Evolutionary conservation across 2,888 invertebrate species (phyloP).

Genomic region (Agonopterix alstromeriana): DNA sequence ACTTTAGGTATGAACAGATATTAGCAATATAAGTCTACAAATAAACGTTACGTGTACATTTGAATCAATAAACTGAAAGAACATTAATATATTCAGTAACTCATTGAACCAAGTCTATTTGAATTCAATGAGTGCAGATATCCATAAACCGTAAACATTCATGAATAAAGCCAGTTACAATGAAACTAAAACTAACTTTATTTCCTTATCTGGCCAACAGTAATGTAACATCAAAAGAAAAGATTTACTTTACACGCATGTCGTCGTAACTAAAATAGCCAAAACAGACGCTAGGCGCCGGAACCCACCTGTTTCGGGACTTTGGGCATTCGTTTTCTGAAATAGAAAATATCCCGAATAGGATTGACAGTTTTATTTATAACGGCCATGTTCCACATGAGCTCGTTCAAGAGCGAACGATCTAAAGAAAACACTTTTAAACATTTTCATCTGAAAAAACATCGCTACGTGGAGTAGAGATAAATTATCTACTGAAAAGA

Average conservation of each 20-base stretch:
- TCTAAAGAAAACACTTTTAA: constrained; percentile 3
- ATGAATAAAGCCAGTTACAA: neutral
- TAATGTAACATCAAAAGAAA: constrained; percentile 49
- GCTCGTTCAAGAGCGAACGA: constrained; percentile 7
- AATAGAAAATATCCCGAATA: constrained; percentile 46
- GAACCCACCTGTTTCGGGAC: constrained; percentile 54
- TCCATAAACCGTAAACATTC: no score
- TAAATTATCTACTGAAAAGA: no score
- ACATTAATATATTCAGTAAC: no score
- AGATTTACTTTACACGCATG: constrained; percentile 46
- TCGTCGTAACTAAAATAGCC: constrained; percentile 38
- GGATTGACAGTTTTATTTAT: constrained; percentile 55
- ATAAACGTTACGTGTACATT: no score
- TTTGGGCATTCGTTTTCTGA: constrained; percentile 41
- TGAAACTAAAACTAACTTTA: constrained; percentile 23
- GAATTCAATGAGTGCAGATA: no score
- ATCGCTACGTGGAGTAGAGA: neutral
- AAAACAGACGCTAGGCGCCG: constrained; percentile 31
- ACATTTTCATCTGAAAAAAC: constrained; percentile 15
- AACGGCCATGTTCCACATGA: neutral
- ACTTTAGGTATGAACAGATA: no score
- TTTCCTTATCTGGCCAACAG: constrained; percentile 51
- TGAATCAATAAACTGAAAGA: no score
- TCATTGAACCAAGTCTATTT: no score
- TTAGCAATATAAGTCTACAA: no score